A percentile compares a stretch with the other conserved stretches of the same genome.
Evolutionary conservation across 2,113 vertebrate species (phyloP).

Genomic region (Hippotragus niger): DNA sequence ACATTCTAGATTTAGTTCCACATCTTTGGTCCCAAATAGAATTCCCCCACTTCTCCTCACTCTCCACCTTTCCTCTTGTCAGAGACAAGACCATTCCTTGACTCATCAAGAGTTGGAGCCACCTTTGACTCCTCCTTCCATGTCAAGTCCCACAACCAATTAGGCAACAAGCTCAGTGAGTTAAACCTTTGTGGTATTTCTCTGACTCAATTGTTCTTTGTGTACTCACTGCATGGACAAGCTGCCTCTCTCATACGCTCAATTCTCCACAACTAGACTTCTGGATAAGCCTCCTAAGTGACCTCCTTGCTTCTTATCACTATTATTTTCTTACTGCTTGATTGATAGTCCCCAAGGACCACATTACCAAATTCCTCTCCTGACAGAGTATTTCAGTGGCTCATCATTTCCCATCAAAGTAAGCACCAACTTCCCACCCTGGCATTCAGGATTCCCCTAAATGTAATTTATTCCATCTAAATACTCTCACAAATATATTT

Average conservation of each 20-base stretch:
- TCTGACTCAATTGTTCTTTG: neutral
- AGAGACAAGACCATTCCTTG: neutral
- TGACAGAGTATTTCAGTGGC: neutral
- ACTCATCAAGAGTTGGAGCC: neutral
- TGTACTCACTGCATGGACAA: no score
- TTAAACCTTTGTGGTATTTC: neutral
- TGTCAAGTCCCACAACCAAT: neutral
- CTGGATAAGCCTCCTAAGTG: neutral
- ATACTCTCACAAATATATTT: neutral
- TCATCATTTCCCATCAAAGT: neutral
- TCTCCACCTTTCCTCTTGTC: neutral
- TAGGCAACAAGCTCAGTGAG: neutral
- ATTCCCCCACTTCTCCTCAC: no score
- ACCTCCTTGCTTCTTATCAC: neutral
- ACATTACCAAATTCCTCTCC: neutral
- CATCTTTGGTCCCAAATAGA: neutral
- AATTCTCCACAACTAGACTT: neutral
- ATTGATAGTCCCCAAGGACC: neutral
- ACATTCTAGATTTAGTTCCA: neutral
- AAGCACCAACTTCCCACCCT: neutral
- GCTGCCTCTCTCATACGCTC: neutral
- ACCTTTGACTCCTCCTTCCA: neutral
- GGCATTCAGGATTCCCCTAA: neutral
- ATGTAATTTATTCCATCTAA: neutral
- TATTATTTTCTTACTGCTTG: neutral